These are phyloP conservation scores for Ceratina calcarata DNA, from an alignment of 1,140 invertebrate species.

Conservation along the genomic window DNA sequence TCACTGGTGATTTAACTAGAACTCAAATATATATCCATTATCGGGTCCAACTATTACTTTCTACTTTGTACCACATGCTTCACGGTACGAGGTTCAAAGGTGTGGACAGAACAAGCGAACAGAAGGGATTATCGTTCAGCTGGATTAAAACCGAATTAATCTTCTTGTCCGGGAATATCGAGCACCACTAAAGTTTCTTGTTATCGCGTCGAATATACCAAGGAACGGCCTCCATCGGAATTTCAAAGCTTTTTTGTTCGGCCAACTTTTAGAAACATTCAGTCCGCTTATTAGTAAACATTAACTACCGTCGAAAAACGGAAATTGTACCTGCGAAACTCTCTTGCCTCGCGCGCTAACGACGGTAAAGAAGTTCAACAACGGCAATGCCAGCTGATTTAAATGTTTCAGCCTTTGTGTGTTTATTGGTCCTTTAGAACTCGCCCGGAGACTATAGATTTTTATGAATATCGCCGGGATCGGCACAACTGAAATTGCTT, in stretches of 20 bases:
- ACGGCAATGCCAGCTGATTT: neutral
- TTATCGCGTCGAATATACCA: neutral
- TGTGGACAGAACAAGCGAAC: neutral
- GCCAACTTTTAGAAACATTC: slow-evolving; percentile 12
- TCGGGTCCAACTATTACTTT: no score
- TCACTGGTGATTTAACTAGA: no score
- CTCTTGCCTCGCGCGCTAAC: neutral
- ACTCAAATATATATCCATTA: no score
- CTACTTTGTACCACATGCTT: no score
- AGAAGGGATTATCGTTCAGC: neutral
- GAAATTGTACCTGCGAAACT: neutral
- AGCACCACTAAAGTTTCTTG: slow-evolving; percentile 8
- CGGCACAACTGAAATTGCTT: neutral
- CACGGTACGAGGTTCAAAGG: no score
- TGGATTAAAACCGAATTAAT: slow-evolving; percentile 30
- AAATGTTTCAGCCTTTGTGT: neutral
- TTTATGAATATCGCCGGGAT: neutral
- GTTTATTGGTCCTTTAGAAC: neutral
- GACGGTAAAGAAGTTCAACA: neutral
- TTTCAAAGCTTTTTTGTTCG: slow-evolving; percentile 2
- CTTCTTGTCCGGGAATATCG: slow-evolving; percentile 14
- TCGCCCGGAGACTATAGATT: neutral
- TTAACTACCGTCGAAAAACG: slow-evolving; percentile 13
- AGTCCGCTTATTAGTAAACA: slow-evolving; percentile 19
- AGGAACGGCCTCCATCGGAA: neutral